Conservation (phyloP, 2,113 vertebrate species). For the Pelecanus crispus region DNA sequence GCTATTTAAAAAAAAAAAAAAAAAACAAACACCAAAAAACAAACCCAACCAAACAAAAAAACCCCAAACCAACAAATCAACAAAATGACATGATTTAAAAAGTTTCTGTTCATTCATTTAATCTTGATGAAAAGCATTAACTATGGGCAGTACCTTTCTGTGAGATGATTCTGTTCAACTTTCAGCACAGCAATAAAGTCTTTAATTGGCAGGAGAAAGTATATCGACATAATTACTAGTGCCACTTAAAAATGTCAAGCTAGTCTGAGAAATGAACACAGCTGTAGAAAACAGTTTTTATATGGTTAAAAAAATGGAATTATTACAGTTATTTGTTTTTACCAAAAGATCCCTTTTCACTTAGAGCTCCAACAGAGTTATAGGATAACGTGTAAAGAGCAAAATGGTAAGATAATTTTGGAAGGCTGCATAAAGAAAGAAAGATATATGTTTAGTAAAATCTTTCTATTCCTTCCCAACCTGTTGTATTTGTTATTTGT, state of each 20-base stretch:
- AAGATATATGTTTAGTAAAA: background rate
- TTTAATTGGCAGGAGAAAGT: background rate
- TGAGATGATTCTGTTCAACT: background rate
- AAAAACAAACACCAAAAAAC: background rate
- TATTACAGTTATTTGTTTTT: background rate
- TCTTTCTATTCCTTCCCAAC: background rate
- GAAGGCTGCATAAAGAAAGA: background rate
- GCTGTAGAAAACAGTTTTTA: background rate
- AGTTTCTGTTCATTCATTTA: background rate
- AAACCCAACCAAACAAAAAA: background rate
- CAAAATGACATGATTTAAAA: no score
- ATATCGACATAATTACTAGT: background rate
- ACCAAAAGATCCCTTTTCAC: background rate
- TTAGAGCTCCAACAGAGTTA: background rate
- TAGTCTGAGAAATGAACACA: background rate
- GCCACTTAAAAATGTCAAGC: background rate
- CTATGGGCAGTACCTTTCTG: background rate
- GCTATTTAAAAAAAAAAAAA: background rate
- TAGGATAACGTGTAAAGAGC: rapidly evolving
- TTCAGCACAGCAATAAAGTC: background rate
- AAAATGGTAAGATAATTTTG: background rate
- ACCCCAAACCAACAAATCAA: no score
- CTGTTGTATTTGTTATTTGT: background rate
- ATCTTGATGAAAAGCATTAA: background rate
- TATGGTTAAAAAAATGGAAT: background rate